Evolutionary conservation across 1,140 invertebrate genomes (phyloP).

Genomic region (Phocides pigmalion): DNA sequence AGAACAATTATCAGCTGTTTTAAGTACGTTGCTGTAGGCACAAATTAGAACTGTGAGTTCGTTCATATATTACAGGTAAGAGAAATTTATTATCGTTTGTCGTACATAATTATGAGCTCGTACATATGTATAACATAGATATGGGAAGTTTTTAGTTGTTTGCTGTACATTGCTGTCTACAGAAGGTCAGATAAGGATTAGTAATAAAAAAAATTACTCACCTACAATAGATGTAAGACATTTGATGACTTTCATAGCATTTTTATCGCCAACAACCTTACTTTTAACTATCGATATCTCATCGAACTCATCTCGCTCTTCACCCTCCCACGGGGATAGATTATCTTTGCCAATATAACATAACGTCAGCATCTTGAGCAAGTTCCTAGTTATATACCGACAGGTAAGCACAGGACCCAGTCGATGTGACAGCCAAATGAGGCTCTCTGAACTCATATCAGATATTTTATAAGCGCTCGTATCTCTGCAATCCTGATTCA

Average conservation of each 20-base stretch:
- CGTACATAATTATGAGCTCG: too few species aligned
- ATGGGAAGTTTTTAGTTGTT: too few species aligned
- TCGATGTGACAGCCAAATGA: constrained; percentile 96
- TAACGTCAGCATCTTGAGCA: constrained; percentile 95
- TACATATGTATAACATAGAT: too few species aligned
- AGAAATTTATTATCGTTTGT: too few species aligned
- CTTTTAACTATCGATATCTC: constrained; percentile 85
- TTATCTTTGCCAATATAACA: constrained; percentile 96
- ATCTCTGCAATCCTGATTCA: constrained; percentile 16
- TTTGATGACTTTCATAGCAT: constrained; percentile 93
- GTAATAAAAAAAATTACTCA: constrained; percentile 69
- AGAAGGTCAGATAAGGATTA: too few species aligned
- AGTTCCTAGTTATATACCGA: constrained; percentile 94
- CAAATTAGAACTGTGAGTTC: not conserved
- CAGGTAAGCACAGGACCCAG: constrained; percentile 97
- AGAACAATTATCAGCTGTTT: constrained; percentile 97
- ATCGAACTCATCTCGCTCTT: constrained; percentile 79
- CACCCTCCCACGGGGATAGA: constrained; percentile 82
- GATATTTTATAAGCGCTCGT: constrained; percentile 88
- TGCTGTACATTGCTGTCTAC: too few species aligned
- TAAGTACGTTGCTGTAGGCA: constrained; percentile 90
- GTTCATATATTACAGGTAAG: too few species aligned
- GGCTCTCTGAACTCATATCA: constrained; percentile 95
- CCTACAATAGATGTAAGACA: constrained; percentile 94
- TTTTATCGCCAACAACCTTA: constrained; percentile 90